Base-by-base conservation (phyloP, 2,888 invertebrate genomes). In the Formica aserva region DNA sequence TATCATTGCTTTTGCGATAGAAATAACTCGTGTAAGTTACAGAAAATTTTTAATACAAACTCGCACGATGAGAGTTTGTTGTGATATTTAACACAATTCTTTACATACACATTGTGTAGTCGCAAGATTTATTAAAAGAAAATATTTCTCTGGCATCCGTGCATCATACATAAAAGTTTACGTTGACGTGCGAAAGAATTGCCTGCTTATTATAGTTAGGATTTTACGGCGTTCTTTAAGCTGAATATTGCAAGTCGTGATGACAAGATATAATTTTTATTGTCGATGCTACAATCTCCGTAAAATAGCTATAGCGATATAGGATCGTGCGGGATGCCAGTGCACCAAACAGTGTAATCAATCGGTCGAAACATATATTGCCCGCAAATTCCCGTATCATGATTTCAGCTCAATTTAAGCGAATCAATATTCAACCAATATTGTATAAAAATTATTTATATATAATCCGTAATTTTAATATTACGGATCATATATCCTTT, bases 221-320 rank as follows among this genome's bases (percentile, higher is more conserved):
- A 78, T 78, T 78, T 78, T 78, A 78, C 32, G 32, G 22, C 78
- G 29, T 78, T 60, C 72, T 72, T 60, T 78, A 60, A 78, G 45
- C 72, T 71, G 32, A 45, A 45, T 45, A 35, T 71, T 72, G 35
- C 45, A 71, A 60, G 45, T 60, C 18, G 26, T 45, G 13, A 35
- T 69, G 69, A n/a, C 13, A 45, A 71, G 45, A 78, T 71, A 60
- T 78, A 71, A 78, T 78, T 78, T 78, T 78, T 78, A 78, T 78
- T 71, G 13, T 72, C 57, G 18, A 71, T 60, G 13, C 60, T 71
- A 78, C 60, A 45, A 78, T 60, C 29, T 71, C 32, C 72, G 22
- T 71, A 71, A 78, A 78, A 60, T 71, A 78, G 32, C 41, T 41
- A 32, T 52, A 63, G 29, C 45, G 72, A 77, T n/a, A 1, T 45